Percentiles rank a stretch among this genome's conserved stretches.
phyloP scores from a whole-genome alignment of 2,888 invertebrate genomes.

The Hofmannophila pseudospretella region DNA sequence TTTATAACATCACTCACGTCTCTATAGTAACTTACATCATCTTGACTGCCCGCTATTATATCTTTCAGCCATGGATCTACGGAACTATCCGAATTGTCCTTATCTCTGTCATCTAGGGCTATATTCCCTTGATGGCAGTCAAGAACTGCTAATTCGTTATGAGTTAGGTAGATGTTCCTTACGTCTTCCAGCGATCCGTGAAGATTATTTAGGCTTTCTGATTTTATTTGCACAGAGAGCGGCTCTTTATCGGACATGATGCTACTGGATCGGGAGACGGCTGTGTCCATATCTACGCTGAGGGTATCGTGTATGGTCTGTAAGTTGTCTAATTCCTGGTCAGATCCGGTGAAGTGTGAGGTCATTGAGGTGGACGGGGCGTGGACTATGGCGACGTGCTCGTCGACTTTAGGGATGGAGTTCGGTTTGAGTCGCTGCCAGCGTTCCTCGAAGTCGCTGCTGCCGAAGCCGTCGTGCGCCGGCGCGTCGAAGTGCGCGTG shows the following conservation, averaged over 20 bases:
- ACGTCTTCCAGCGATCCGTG: constrained; percentile 83
- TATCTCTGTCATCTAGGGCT: constrained; percentile 48
- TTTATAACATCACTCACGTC: constrained; percentile 81
- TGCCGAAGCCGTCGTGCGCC: constrained; percentile 35
- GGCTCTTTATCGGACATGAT: constrained; percentile 65
- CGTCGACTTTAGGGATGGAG: constrained; percentile 76
- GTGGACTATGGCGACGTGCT: constrained; percentile 66
- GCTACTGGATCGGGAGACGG: constrained; percentile 60
- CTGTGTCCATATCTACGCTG: constrained; percentile 53
- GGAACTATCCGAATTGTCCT: constrained; percentile 58
- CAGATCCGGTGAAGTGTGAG: constrained; percentile 50
- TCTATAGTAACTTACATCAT: constrained; percentile 78
- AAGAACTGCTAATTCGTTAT: constrained; percentile 55
- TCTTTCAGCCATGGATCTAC: constrained; percentile 80
- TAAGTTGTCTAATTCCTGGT: constrained; percentile 42
- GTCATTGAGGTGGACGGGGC: constrained; percentile 54
- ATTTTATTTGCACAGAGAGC: constrained; percentile 57
- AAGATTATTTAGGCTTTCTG: constrained; percentile 80
- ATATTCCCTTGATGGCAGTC: constrained; percentile 66
- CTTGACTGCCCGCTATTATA: constrained; percentile 76
- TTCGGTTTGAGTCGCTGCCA: constrained; percentile 86
- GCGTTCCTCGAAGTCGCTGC: constrained; percentile 82
- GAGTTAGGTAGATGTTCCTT: constrained; percentile 64
- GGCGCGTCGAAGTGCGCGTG: constrained; percentile 28
- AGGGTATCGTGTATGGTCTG: constrained; percentile 47